These are phyloP conservation scores for Aspidiotus destructor DNA, from an alignment of 2,888 invertebrate species.

Conservation along the genomic window DNA sequence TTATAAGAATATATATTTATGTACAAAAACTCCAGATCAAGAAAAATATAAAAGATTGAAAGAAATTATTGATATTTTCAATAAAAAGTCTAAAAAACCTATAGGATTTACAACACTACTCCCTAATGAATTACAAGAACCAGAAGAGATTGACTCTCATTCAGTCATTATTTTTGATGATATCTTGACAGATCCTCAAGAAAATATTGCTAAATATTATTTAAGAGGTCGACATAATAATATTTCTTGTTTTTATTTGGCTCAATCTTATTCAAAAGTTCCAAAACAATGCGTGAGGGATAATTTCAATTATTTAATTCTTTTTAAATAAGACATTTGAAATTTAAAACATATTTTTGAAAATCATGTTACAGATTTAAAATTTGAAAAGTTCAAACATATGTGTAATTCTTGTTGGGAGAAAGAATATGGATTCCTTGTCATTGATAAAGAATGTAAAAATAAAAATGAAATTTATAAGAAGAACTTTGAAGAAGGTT, in stretches of 20 bases:
- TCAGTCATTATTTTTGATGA: conserved; percentile 7
- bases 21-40: background rate
- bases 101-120: background rate
- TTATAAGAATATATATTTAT: background rate
- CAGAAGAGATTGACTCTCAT: background rate
- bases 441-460: background rate
- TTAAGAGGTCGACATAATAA: conserved; percentile 3
- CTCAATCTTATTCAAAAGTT: conserved; percentile 3
- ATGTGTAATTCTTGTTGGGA: conserved; percentile 1
- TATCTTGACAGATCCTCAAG: background rate
- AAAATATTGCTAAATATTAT: conserved; percentile 3
- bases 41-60: background rate
- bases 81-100: background rate
- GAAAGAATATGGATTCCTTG: background rate
- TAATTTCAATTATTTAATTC: conserved; percentile 14
- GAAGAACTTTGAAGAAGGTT: background rate
- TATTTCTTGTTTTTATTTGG: conserved; percentile 10
- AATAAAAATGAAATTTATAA: background rate
- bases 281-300: conserved; percentile 9
- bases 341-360: conserved; percentile 7
- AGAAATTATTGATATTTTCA: background rate
- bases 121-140: background rate
- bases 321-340: background rate
- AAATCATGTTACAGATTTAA: conserved; percentile 10
- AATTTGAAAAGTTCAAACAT: background rate